Base-by-base conservation (phyloP, 2,888 invertebrate genomes). In the Heliconius cydno region DNA sequence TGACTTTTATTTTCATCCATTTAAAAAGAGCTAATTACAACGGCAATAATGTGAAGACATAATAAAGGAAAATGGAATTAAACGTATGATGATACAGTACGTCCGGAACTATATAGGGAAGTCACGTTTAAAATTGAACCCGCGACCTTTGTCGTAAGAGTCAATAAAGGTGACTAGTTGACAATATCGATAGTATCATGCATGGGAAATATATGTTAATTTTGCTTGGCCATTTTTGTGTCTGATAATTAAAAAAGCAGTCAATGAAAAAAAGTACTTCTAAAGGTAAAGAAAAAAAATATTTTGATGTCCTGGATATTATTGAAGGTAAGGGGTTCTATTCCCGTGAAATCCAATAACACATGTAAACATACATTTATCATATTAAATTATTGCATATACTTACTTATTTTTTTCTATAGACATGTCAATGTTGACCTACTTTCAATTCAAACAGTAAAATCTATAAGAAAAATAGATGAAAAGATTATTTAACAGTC, bases 81-180 rank as follows among this genome's bases (percentile, higher is more conserved):
- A 30, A 57, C 52, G 12, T 70, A 22, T 57, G 60, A 65, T 63
- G 65, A 28, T 75, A 65, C 28, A 63, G 30, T 57, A 28, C 2
- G 3, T 41, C 25, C 65, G 63, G 74, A 60, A 60, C n/a, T 25
- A 15, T 34, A 28, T 41, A 15, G 25, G 74, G 41, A 75, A 65
- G 63, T 65, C 74, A 75, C 74, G 74, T 38, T 28, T 41, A 75
- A 74, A 65, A 65, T 65, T 65, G 41, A 75, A 63, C 65, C 22
- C 38, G 25, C 41, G 63, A 74, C 63, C n/a, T 74, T 65, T 65
- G n/a, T 19, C 7, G 12, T 72, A 72, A 72, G 57, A 72, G 72
- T 22, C 71, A 52, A 52, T 30, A 52, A 28, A 52, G 46, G 28
- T 4, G 22, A 57, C 7, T 22, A 22, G 22, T 46, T 71, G 66